Evolutionary conservation across 1,140 invertebrate species (phyloP).

Genomic region (Dendrolimus punctatus): DNA sequence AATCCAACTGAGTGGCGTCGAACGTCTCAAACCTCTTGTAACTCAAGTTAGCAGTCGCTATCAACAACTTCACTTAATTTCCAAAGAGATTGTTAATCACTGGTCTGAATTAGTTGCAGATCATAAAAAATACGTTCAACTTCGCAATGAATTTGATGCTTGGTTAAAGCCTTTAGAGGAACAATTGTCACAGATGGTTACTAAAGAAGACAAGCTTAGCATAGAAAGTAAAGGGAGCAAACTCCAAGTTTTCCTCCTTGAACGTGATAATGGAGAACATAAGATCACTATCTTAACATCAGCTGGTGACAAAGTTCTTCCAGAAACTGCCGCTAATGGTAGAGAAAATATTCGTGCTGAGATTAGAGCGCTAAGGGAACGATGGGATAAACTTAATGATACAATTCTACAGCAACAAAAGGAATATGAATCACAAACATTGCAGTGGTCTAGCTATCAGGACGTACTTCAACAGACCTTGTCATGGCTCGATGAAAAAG

Average conservation of each 20-base stretch:
- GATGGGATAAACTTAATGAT: slow-evolving; percentile 90
- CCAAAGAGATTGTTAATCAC: slow-evolving; percentile 90
- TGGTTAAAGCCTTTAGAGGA: slow-evolving; percentile 87
- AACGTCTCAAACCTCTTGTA: slow-evolving; percentile 89
- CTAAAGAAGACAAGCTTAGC: slow-evolving; percentile 74
- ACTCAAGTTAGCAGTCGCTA: slow-evolving; percentile 93
- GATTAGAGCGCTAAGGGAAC: slow-evolving; percentile 81
- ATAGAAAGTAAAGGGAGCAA: slow-evolving; percentile 71
- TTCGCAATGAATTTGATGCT: slow-evolving; percentile 80
- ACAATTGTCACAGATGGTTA: slow-evolving; percentile 76
- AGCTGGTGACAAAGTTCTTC: slow-evolving; percentile 88
- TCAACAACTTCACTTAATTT: slow-evolving; percentile 85
- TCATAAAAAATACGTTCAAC: slow-evolving; percentile 86
- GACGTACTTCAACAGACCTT: slow-evolving; percentile 87
- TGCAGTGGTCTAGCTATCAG: slow-evolving; percentile 89
- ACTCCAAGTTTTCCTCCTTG: slow-evolving; percentile 84
- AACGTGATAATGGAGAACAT: slow-evolving; percentile 87
- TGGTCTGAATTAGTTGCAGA: slow-evolving; percentile 90
- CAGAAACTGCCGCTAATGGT: slow-evolving; percentile 91
- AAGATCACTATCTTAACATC: slow-evolving; percentile 81
- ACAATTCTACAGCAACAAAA: slow-evolving; percentile 87
- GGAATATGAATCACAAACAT: slow-evolving; percentile 85
- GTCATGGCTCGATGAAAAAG: slow-evolving; percentile 90
- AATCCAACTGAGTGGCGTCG: slow-evolving; percentile 87
- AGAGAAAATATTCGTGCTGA: slow-evolving; percentile 90